These are phyloP conservation scores for Loripinus fragilis DNA, from an alignment of 2,888 invertebrate genomes.

Conservation along the genomic window DNA sequence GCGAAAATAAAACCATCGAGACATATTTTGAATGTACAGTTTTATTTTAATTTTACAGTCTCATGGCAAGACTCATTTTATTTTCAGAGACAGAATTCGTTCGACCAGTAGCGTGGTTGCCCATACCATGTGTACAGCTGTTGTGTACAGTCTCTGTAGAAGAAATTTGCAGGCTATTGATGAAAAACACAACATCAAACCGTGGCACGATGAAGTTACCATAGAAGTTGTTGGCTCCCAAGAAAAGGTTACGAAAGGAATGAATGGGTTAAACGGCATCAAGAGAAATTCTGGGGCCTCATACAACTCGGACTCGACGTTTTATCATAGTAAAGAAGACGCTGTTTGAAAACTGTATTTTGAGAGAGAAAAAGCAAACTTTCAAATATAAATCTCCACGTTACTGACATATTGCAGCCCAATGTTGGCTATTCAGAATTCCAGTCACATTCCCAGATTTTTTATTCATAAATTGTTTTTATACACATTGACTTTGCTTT, in stretches of 20 bases:
- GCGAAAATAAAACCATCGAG: too few species aligned
- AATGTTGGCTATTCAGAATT: too few species aligned
- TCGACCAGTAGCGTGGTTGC: conserved; percentile 74
- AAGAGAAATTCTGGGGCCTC: not conserved
- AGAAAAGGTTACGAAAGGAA: not conserved
- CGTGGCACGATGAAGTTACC: not conserved
- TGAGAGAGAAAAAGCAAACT: too few species aligned
- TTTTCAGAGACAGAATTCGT: conserved; percentile 75
- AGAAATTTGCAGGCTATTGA: conserved; percentile 42
- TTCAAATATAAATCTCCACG: too few species aligned
- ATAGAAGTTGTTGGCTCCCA: not conserved
- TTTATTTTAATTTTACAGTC: too few species aligned
- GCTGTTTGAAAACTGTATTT: conserved; percentile 12
- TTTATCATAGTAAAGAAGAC: conserved; percentile 17
- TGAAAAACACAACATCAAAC: conserved; percentile 30
- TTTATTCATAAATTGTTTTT: too few species aligned
- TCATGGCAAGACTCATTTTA: too few species aligned
- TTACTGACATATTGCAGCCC: too few species aligned
- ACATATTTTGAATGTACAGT: too few species aligned
- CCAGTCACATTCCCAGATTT: too few species aligned
- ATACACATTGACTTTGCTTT: too few species aligned
- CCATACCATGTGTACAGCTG: conserved; percentile 72
- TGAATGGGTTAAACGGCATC: not conserved
- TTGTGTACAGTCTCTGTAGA: conserved; percentile 70
- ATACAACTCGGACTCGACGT: not conserved